These are phyloP conservation scores for Leucophenga montana DNA, from an alignment of 2,888 invertebrate species.

Conservation along the genomic window DNA sequence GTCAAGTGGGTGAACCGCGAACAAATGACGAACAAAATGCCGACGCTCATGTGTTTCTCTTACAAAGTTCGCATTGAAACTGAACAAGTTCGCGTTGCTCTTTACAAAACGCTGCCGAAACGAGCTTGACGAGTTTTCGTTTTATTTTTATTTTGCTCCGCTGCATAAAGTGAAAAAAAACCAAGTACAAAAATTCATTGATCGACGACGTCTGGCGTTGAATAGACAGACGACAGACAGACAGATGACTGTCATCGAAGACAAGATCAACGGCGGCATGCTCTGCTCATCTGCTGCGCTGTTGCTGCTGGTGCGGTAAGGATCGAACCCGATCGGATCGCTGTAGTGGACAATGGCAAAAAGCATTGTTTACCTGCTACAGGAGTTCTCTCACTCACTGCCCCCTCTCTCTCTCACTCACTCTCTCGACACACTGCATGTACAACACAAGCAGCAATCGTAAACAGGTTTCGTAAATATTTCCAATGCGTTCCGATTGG, in stretches of 20 bases:
- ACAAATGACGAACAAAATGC: conserved; percentile 23
- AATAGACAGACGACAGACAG: background rate
- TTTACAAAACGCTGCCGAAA: conserved; percentile 42
- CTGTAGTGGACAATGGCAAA: conserved; percentile 19
- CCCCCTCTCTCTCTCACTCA: conserved; percentile 34
- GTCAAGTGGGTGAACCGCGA: background rate
- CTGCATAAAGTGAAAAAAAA: background rate
- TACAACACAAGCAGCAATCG: conserved; percentile 21
- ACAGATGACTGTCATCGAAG: conserved; percentile 1
- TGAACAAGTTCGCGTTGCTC: conserved; percentile 51
- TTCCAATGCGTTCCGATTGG: conserved; percentile 44
- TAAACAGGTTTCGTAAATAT: conserved; percentile 37
- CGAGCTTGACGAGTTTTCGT: conserved; percentile 56
- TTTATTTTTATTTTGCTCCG: conserved; percentile 23
- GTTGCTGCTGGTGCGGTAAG: conserved; percentile 14
- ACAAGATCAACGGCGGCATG: background rate
- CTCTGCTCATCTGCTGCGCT: conserved; percentile 12
- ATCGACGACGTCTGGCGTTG: conserved; percentile 49
- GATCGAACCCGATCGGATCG: background rate
- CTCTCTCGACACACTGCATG: background rate
- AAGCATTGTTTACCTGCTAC: conserved; percentile 18
- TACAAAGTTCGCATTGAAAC: conserved; percentile 65
- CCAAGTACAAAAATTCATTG: conserved; percentile 43
- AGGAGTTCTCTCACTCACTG: conserved; percentile 33
- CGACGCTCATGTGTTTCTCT: conserved; percentile 60